A percentile compares a stretch with the other conserved stretches of the same genome.
These are phyloP conservation scores for Etheostoma spectabile DNA, from an alignment of 2,113 vertebrate species.

Conservation along the genomic window DNA sequence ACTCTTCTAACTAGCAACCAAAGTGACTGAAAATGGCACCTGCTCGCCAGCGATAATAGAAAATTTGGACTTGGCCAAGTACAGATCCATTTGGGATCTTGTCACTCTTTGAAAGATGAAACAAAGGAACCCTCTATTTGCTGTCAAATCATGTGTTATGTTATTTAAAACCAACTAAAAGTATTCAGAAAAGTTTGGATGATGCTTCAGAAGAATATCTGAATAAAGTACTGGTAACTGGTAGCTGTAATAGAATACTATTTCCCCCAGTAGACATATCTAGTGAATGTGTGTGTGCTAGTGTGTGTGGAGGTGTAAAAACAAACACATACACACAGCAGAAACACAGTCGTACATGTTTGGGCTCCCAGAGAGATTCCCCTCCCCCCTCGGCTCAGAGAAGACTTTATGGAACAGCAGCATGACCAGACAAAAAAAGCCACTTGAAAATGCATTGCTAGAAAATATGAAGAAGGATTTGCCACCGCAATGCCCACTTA, in stretches of 20 bases:
- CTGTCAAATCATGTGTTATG: background rate
- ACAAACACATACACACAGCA: constrained; percentile 61
- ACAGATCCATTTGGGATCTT: background rate
- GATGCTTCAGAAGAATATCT: background rate
- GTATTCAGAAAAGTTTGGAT: background rate
- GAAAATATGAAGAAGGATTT: background rate
- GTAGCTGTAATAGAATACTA: background rate
- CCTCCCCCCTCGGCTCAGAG: background rate
- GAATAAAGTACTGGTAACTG: background rate
- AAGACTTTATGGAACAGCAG: background rate
- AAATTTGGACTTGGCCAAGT: background rate
- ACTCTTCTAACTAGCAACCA: background rate
- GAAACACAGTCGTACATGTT: constrained; percentile 40
- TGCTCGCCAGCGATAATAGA: background rate
- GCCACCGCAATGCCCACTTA: background rate
- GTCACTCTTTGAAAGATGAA: too few relatives aligned
- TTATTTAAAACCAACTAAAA: too few relatives aligned
- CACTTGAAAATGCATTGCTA: background rate
- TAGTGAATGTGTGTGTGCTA: background rate
- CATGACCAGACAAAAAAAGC: background rate
- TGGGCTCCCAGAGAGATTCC: constrained; percentile 37
- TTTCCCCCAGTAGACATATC: too few relatives aligned
- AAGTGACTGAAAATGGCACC: background rate
- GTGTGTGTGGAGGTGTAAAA: constrained; percentile 16
- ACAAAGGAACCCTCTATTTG: background rate